Evolutionary conservation across 2,113 vertebrate species (phyloP), one percentile per base, ranked within the genome.

Genomic region (Podarcis raffonei): DNA sequence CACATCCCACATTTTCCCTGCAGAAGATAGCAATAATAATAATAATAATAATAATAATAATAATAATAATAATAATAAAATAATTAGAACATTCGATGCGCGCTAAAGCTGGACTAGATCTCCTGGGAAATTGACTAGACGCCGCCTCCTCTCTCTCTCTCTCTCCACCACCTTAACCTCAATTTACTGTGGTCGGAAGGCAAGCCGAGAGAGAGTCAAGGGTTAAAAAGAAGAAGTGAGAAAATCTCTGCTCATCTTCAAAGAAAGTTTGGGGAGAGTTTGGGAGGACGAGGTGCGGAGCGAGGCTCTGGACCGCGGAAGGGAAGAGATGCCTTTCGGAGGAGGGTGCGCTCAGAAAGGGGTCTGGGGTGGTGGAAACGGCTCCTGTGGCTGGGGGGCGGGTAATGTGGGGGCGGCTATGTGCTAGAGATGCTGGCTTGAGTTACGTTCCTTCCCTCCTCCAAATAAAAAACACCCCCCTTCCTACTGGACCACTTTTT

Each of bases 191-290:
- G n/a, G 22, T 7, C 23, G 23, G 32, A 66, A 65, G 59, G 32
- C 80, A 66, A 22, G 32, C 20, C 57, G 8, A 37, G 30, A 37
- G 30, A 37, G 6, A 37, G 32, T 15, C n/a, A 37, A 13, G 53
- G 79, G 79, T 35, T 59, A 81, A 81, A 22, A 37, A 35, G 37
- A 53, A 6, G 32, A 27, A 83, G 9, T 6, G 25, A 53, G 27
- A 4, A 37, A 96, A 95, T 93, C 93, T 93, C 90, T 90, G 91
- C 91, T 94, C 96, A 96, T 96, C 95, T 97, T 94, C 89, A 81
- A 92, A 93, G 87, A 94, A 97, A 97, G 94, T 95, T 12, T 30
- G n/a, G 35, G n/a, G n/a, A 32, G 32, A 30, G 4, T 42, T 30
- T 27, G 16, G 30, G 2, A 57, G 13, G 13, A 16, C 3, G 13